Conservation (phyloP, 2,888 invertebrate genomes). For the Marronus borbonicus region DNA sequence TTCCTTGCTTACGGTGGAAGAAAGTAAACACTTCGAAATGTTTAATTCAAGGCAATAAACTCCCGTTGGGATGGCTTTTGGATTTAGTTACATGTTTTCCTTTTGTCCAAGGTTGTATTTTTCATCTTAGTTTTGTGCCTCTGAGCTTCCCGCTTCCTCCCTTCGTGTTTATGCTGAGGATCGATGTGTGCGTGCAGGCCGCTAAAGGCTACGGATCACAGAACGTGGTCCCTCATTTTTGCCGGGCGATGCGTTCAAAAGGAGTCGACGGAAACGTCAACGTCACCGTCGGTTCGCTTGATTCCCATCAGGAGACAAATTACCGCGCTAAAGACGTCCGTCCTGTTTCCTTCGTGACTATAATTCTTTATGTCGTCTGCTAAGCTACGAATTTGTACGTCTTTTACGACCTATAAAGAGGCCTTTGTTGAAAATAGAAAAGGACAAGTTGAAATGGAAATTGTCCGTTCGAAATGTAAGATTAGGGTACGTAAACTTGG, state of each 20-base stretch:
- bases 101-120: not conserved
- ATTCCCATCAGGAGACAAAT: conserved; percentile 32
- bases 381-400: not conserved
- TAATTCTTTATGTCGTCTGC: conserved; percentile 15
- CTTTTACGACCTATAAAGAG: not conserved
- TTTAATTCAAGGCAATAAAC: no score
- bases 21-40: no score
- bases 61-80: no score
- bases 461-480: not conserved
- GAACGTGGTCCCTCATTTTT: conserved; percentile 30
- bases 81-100: no score
- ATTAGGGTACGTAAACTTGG: not conserved
- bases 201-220: conserved; percentile 10
- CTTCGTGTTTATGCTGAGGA: not conserved
- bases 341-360: conserved; percentile 27
- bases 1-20: no score
- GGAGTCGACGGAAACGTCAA: conserved; percentile 31
- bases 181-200: conserved; percentile 14
- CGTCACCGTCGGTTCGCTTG: conserved; percentile 24
- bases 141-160: conserved; percentile 2
- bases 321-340: conserved; percentile 27
- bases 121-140: not conserved
- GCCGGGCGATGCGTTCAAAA: conserved; percentile 15
- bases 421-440: conserved; percentile 7
- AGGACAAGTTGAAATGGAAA: not conserved